Evolutionary conservation across 1,140 invertebrate genomes (phyloP), one percentile per base, ranked within the genome.

Genomic region (Drosophila sp.): DNA sequence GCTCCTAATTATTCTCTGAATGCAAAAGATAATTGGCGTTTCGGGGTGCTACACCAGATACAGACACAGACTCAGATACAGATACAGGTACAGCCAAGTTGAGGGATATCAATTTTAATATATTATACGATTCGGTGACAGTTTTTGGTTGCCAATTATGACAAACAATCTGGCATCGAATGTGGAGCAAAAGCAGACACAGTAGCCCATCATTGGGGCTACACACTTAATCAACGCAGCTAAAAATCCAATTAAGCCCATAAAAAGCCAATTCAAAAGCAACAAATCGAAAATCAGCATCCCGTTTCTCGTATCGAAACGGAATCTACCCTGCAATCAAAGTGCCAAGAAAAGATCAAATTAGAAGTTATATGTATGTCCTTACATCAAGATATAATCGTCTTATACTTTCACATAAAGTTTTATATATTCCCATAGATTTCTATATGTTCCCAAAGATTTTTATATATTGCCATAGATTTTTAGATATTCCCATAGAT

Each of bases 1-100:
- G 74, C 82, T 90, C 90, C 90, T 91, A 91, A 91, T 91, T 91
- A 91, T 91, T 91, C 90, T 91, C 68, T 72, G 82, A 90, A 90
- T 90, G 87, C 87, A 90, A 90, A 90, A 90, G 87, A 90, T 90
- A 90, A 90, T 90, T 90, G 87, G 80, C 79, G 62, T 78, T 84
- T 89, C 72, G 63, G 66, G 65, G 60, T 64, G 67, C 67, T 44
- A 29, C 57, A 33, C 38, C 44, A 38, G 35, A 38, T 38, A 38
- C 41, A 35, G 33, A 8, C 7, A 8, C 35, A 17, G 17, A 17
- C 8, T 8, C 35, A 38, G 10, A 8, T 38, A 38, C 35, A 38
- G 30, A 4, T 38, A 0, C 44, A 47, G 44, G 44, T 47, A 50
- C 23, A 50, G 27, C 44, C 33, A 35, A 5, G 7, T 50, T 38